Conservation (phyloP, 2,797 vertebrate species). For the Sandelia bainsii region DNA sequence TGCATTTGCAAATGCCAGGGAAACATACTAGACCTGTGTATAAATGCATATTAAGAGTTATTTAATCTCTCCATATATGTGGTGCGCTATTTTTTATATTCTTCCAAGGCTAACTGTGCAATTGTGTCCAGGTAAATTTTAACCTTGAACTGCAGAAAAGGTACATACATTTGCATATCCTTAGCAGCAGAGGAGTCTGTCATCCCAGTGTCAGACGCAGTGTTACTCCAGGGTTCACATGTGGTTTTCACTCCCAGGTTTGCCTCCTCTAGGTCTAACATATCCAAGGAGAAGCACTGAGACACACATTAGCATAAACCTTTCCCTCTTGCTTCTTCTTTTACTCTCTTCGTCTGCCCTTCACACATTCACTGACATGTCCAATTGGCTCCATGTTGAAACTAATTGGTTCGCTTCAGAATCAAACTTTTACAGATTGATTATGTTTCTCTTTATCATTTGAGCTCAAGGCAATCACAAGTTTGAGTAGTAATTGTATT, state of each 20-base stretch:
- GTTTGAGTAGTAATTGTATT: slow-evolving; percentile 21
- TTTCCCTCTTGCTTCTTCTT: slow-evolving; percentile 19
- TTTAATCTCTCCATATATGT: background rate
- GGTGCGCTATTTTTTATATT: background rate
- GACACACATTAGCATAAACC: slow-evolving; percentile 56
- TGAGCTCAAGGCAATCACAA: slow-evolving; percentile 20
- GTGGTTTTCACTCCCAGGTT: slow-evolving; percentile 46
- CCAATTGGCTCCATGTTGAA: slow-evolving; percentile 34
- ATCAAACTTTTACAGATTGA: slow-evolving; percentile 27
- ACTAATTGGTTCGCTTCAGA: slow-evolving; percentile 46
- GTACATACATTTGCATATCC: slow-evolving; percentile 52
- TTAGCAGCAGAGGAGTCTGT: slow-evolving; percentile 54
- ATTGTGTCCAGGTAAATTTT: slow-evolving; percentile 35
- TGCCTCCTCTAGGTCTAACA: slow-evolving; percentile 34
- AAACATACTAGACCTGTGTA: background rate
- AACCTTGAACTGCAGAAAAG: slow-evolving; percentile 39
- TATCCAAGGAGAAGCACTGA: slow-evolving; percentile 45
- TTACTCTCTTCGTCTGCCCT: slow-evolving; percentile 33
- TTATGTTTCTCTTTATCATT: slow-evolving; percentile 29
- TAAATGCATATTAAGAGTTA: background rate
- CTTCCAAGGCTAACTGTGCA: slow-evolving; percentile 13
- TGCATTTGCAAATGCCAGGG: background rate
- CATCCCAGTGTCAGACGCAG: slow-evolving; percentile 48
- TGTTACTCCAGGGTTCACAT: slow-evolving; percentile 58
- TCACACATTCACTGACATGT: slow-evolving; percentile 53